Evolutionary conservation across 2,888 invertebrate species (phyloP), one percentile per base, ranked within the genome.

Genomic region (Tenodera sinensis): DNA sequence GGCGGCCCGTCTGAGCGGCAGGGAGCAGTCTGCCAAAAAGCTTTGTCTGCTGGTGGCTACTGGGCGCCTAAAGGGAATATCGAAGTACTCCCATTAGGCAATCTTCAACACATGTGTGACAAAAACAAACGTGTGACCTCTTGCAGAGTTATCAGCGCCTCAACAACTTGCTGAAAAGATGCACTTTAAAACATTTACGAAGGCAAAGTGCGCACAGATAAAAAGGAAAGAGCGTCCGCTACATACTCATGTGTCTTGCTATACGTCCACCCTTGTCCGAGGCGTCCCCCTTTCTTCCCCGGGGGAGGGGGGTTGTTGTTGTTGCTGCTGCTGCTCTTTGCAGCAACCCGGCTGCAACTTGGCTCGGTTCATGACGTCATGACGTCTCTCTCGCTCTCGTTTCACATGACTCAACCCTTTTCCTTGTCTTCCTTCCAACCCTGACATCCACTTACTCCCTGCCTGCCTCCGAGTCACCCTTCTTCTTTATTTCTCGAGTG

Each of bases 401-500:
- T 71, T 71, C 54, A 82, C 82, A 87, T 87, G 87, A 87, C 87
- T 87, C 87, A 87, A 87, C 87, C 87, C 87, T 87, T 87, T 71
- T 87, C 82, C 87, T 87, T 87, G 34, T 87, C 82, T 83, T 87
- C 20, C 83, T 34, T 28, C 82, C 87, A 82, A 71, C 54, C 28
- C 42, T 85, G 85, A 85, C 85, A 85, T 87, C 87, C 83, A 87
- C 87, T 87, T 87, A 34, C 87, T 82, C 87, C 87, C 87, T 83
- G 15, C 86, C 28, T 30, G 81, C 25, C 30, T 85, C 14, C 54
- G 42, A 84, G 30, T 71, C 84, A 28, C 84, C 34, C 71, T 85
- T 47, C 85, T 54, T 87, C 87, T 82, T 87, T 82, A 82, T 34
- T 20, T 87, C 87, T 82, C 15, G 87, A 87, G 82, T 87, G 82